Evolutionary conservation across 2,113 vertebrate species (phyloP).

Genomic region (Albula goreensis): DNA sequence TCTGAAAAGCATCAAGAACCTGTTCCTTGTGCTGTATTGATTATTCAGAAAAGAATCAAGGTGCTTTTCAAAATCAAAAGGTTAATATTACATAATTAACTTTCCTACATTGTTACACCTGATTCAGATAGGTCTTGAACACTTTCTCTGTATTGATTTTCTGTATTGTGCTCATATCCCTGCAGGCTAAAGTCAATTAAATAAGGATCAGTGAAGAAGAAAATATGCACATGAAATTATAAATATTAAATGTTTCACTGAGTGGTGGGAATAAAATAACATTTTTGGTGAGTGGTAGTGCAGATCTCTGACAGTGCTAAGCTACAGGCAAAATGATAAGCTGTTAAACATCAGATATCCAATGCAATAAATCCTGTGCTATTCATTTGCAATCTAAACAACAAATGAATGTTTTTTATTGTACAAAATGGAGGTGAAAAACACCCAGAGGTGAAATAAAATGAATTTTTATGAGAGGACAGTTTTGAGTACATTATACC

Average conservation of each 20-base stretch:
- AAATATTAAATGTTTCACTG: slow-evolving; percentile 29
- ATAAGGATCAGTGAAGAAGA: slow-evolving; percentile 43
- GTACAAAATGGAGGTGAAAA: no score
- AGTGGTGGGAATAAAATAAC: background rate
- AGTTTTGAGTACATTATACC: no score
- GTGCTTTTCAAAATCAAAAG: slow-evolving; percentile 68
- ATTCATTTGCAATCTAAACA: no score
- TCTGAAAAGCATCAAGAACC: background rate
- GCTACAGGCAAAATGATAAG: background rate
- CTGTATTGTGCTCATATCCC: slow-evolving; percentile 64
- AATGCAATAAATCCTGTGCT: no score
- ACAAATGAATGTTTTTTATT: no score
- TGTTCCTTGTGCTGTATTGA: slow-evolving; percentile 58
- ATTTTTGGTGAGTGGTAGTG: slow-evolving; percentile 3
- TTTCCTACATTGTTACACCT: slow-evolving; percentile 72
- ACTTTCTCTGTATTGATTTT: slow-evolving; percentile 73
- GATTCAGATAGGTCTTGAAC: slow-evolving; percentile 75
- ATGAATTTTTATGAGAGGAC: no score
- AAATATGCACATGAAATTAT: slow-evolving; percentile 45
- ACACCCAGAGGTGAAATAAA: no score
- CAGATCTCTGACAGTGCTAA: background rate
- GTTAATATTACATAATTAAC: slow-evolving; percentile 81
- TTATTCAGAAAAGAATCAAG: slow-evolving; percentile 65
- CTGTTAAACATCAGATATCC: no score
- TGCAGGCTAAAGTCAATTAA: slow-evolving; percentile 60